Conservation (phyloP, 2,888 invertebrate genomes). For the Theretra japonica region DNA sequence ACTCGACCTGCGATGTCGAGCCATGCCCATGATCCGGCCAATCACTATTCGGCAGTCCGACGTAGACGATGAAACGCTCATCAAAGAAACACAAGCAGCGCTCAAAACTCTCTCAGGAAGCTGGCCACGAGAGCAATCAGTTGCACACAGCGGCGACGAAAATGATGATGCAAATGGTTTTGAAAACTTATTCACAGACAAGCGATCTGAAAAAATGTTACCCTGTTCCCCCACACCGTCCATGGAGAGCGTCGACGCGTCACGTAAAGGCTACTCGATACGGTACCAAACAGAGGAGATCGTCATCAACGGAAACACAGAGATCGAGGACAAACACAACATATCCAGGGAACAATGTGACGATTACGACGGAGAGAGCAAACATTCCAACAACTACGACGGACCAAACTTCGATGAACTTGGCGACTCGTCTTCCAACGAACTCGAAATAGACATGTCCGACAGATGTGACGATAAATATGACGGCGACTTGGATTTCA, state of each 20-base stretch:
- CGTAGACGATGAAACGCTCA: slow-evolving; percentile 92
- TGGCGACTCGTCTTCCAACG: slow-evolving; percentile 91
- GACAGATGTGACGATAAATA: slow-evolving; percentile 88
- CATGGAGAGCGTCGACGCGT: slow-evolving; percentile 85
- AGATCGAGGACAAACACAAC: slow-evolving; percentile 57
- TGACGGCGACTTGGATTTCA: slow-evolving; percentile 82
- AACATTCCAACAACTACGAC: slow-evolving; percentile 86
- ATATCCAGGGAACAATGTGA: slow-evolving; percentile 68
- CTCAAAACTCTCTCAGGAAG: slow-evolving; percentile 94
- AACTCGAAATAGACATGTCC: slow-evolving; percentile 91
- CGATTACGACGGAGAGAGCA: slow-evolving; percentile 74
- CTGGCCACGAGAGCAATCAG: slow-evolving; percentile 89
- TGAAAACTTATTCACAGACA: slow-evolving; percentile 93
- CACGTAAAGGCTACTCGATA: slow-evolving; percentile 87
- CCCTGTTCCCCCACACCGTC: slow-evolving; percentile 88
- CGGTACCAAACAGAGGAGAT: slow-evolving; percentile 58
- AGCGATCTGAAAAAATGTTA: slow-evolving; percentile 87
- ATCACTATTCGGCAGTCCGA: slow-evolving; percentile 66
- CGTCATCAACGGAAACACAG: slow-evolving; percentile 57
- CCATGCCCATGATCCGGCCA: slow-evolving; percentile 65
- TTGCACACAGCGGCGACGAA: slow-evolving; percentile 86
- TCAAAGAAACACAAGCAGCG: slow-evolving; percentile 95
- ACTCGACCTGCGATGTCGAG: slow-evolving; percentile 58
- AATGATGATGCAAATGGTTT: slow-evolving; percentile 92
- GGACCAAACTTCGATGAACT: slow-evolving; percentile 90